Percentiles rank a stretch among this genome's conserved stretches.
These are phyloP conservation scores for Spisula solida DNA, from an alignment of 2,888 invertebrate genomes.

Conservation along the genomic window DNA sequence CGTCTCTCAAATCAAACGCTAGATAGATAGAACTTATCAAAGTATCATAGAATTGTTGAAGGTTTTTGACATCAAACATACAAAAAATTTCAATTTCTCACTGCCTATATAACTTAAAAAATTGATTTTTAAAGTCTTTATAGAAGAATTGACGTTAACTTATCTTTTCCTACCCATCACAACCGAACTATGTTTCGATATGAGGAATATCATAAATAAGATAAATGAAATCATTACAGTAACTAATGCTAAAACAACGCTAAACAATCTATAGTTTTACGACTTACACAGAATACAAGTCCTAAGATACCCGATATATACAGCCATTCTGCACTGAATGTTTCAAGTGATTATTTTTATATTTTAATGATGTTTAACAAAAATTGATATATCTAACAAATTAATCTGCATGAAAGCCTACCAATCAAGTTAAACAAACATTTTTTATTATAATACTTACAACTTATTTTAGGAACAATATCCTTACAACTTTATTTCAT, in stretches of 20 bases:
- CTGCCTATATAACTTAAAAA: background rate
- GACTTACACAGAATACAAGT: background rate
- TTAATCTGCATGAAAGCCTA: background rate
- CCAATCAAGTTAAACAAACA: no score
- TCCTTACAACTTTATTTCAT: no score
- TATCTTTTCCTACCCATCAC: constrained; percentile 43
- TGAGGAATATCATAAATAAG: background rate
- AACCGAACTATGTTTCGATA: constrained; percentile 42
- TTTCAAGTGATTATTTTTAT: background rate
- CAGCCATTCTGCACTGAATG: background rate
- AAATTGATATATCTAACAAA: background rate
- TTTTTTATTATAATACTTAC: no score
- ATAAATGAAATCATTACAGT: constrained; percentile 1
- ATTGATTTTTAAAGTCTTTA: constrained; percentile 23
- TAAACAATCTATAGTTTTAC: background rate
- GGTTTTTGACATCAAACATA: background rate
- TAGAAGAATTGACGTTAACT: constrained; percentile 31
- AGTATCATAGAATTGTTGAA: background rate
- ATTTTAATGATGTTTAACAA: background rate
- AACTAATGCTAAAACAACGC: background rate
- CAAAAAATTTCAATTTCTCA: background rate
- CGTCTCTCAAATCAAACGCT: background rate
- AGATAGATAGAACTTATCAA: background rate
- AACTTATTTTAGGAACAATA: no score
- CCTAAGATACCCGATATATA: no score